Evolutionary conservation across 1,140 invertebrate species (phyloP).

Genomic region (Cecropterus lyciades): DNA sequence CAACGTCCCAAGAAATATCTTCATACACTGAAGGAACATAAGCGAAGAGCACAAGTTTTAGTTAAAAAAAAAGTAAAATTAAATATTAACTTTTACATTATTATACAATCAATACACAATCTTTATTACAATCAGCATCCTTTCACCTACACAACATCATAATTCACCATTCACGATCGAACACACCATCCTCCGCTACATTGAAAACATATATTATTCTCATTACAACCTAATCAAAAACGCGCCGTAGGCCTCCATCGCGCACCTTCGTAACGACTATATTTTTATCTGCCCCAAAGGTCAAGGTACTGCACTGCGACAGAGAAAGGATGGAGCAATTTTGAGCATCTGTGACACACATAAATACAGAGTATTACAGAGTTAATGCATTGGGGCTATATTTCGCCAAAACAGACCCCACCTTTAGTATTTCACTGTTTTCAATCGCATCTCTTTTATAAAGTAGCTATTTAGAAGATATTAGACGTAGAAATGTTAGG

Average conservation of each 20-base stretch:
- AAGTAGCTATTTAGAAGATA: too few species aligned
- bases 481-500: too few species aligned
- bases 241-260: neutral
- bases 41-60: too few species aligned
- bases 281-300: constrained; percentile 18
- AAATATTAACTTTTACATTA: too few species aligned
- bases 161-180: too few species aligned
- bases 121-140: too few species aligned
- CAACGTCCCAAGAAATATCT: too few species aligned
- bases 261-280: constrained; percentile 7
- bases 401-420: neutral
- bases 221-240: constrained; percentile 17
- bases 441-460: neutral
- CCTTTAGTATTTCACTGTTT: too few species aligned
- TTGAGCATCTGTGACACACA: constrained; percentile 23
- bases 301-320: constrained; percentile 25
- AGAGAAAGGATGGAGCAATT: constrained; percentile 23
- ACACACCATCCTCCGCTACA: neutral
- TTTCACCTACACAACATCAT: constrained; percentile 4
- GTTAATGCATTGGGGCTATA: constrained; percentile 5
- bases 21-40: too few species aligned
- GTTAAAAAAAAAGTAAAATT: too few species aligned
- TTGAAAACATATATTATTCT: constrained; percentile 10
- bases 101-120: too few species aligned
- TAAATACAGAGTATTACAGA: constrained; percentile 3